Evolutionary conservation across 2,888 invertebrate species (phyloP), one percentile per base, ranked within the genome.

Genomic region (Fragum sueziense): DNA sequence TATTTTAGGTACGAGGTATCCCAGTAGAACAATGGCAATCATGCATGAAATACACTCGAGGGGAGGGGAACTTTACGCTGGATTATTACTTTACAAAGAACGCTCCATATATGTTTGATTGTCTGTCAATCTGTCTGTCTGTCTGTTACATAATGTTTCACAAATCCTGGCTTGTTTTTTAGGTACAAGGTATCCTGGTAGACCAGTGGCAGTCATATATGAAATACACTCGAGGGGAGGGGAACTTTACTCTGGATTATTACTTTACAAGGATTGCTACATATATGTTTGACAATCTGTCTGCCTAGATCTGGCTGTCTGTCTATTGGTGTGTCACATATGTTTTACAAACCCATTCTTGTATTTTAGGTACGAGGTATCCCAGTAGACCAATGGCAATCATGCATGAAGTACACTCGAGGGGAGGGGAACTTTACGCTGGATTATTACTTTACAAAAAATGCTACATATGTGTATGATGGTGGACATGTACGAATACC

Each of bases 191-290:
- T 79, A 47, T 88, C 14, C 65, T 61, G 4, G 84, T 79, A 1
- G 80, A 88, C 37, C 87, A 86, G 34, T 90, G 88, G 88, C 81
- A 82, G 27, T 72, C 87, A 14, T 90, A 88, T 80, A 59, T 88
- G 33, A 79, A 78, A 51, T 87, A 88, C 84, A 65, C 70, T 1
- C 37, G 74, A 11, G 54, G 70, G 0, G 84, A 86, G 41, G 85
- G 85, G 9, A 85, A 82, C 0, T 88, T 89, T 61, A 87, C 79
- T 1, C 62, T 89, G 17, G 88, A 89, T 76, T 90, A 88, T 61
- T 90, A 87, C 59, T n/a, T n/a, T n/a, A n/a, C n/a, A n/a, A n/a
- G n/a, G n/a, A n/a, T n/a, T n/a, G n/a, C n/a, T n/a, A n/a, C n/a
- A n/a, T n/a, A n/a, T n/a, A n/a, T n/a, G n/a, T n/a, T n/a, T n/a